phyloP scores from a whole-genome alignment of 2,888 invertebrate species.

The Cantharis nigra region DNA sequence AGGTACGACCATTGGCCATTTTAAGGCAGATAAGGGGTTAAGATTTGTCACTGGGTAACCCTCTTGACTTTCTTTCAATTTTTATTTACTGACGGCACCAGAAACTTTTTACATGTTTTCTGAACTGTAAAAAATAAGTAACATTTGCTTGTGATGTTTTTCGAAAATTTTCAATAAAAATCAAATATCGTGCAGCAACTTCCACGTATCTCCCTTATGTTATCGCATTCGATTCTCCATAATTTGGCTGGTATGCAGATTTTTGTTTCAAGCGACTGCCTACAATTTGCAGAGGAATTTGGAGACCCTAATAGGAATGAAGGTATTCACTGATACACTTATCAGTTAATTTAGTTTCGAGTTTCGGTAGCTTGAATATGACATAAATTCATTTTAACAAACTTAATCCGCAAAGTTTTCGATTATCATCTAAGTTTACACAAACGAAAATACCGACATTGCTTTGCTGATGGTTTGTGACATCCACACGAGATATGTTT shows the following conservation, averaged over 20 bases:
- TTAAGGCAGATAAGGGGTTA: too few relatives aligned
- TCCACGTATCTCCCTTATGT: not conserved
- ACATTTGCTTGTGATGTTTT: too few relatives aligned
- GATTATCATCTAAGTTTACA: not conserved
- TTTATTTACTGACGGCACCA: too few relatives aligned
- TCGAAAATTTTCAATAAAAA: not conserved
- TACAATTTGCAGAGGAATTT: not conserved
- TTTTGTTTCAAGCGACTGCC: not conserved
- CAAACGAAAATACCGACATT: not conserved
- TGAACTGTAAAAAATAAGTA: too few relatives aligned
- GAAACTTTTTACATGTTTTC: too few relatives aligned
- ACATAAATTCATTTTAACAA: not conserved
- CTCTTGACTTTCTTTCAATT: too few relatives aligned
- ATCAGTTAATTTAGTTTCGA: not conserved
- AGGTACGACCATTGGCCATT: too few relatives aligned
- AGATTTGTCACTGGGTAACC: too few relatives aligned
- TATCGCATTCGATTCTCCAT: not conserved
- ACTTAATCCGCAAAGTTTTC: not conserved
- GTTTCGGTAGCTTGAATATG: not conserved
- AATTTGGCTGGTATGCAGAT: not conserved
- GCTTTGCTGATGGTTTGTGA: not conserved
- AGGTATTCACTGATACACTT: not conserved
- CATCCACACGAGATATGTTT: not conserved
- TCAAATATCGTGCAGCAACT: too few relatives aligned
- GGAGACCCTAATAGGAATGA: not conserved